Base-by-base conservation (phyloP, 1,140 invertebrate species). In the Geopemphigus sp. region DNA sequence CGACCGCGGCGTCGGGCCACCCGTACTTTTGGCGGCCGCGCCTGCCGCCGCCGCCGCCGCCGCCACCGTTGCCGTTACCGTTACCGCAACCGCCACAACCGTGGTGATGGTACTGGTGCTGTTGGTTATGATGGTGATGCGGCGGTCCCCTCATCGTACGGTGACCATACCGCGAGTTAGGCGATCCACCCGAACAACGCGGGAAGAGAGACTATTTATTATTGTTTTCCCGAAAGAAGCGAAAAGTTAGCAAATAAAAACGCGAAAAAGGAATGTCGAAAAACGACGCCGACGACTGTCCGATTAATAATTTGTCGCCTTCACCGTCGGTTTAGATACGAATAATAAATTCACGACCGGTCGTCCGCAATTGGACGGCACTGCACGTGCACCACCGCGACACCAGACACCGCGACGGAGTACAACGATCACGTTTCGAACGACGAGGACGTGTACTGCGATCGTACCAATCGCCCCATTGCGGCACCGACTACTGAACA, bases 1-100 rank as follows among this genome's bases (percentile, higher is more conserved):
- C 57, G 24, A 68, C 61, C 14, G 81, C 70, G 39, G 12, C 74
- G 6, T 78, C 74, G n/a, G 74, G 39, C 74, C 74, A 63, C 10
- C 74, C 56, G 56, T 50, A 11, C 22, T 19, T 57, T 0, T 17
- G 29, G 0, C 74, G 57, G 57, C 14, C 22, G 22, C 68, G 74
- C 57, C 15, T 22, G 29, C 5, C 32, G 73, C n/a, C n/a, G 66
- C 66, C 66, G 8, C 63, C 39, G 63, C 32, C 2, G 17, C 32
- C n/a, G n/a, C n/a, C n/a, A n/a, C n/a, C n/a, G n/a, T n/a, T n/a
- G n/a, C n/a, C n/a, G n/a, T n/a, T n/a, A n/a, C n/a, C n/a, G n/a
- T n/a, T n/a, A n/a, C n/a, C n/a, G n/a, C n/a, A n/a, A 4, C 29
- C 1, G 53, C 29, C 17, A 4, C 5, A 8, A 39, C 32, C 6